Evolutionary conservation across 2,113 vertebrate genomes (phyloP), one percentile per base, ranked within the genome.

Genomic region (Ammodytes marinus): DNA sequence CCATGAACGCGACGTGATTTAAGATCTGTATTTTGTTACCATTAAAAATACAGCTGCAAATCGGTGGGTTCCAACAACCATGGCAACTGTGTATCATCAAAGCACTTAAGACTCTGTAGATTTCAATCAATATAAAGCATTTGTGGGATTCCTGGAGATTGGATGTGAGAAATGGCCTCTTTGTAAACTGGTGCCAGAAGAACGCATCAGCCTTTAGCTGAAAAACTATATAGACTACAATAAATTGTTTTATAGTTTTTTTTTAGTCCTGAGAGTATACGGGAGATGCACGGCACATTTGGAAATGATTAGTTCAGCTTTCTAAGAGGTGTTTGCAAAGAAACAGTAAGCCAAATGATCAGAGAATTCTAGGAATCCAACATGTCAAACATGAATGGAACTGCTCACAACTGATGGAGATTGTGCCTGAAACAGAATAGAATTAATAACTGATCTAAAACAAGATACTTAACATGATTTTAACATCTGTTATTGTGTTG

Each of bases 251-350:
- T 58, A 73, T n/a, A 69, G 2, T 14, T 77, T 70, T 71, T 14
- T 77, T 67, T 71, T 58, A 70, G 74, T 50, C 5, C 1, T 78
- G 49, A 63, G 42, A 84, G 66, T 69, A 53, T n/a, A 74, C 42
- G 57, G 60, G 73, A 84, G 72, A 61, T 77, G 42, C 42, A 64
- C 3, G 2, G 35, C 69, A 75, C 86, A 84, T 87, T 92, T 91
- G 86, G 86, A 77, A 83, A 71, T 39, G 39, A 80, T 87, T 72
- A 75, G 40, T 79, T 77, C 17, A 66, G 54, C 64, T 74, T 37
- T 82, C 57, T 5, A 67, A 27, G 60, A 77, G 43, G 53, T 74
- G 74, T 86, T 69, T 79, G 68, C 59, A 73, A 85, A 80, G 27
- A 84, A 69, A 61, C 45, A 47, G 59, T 50, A 37, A 0, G 4